A percentile compares a stretch with the other conserved stretches of the same genome.
phyloP scores from a whole-genome alignment of 2,113 vertebrate species.

The Ceratotherium simum region DNA sequence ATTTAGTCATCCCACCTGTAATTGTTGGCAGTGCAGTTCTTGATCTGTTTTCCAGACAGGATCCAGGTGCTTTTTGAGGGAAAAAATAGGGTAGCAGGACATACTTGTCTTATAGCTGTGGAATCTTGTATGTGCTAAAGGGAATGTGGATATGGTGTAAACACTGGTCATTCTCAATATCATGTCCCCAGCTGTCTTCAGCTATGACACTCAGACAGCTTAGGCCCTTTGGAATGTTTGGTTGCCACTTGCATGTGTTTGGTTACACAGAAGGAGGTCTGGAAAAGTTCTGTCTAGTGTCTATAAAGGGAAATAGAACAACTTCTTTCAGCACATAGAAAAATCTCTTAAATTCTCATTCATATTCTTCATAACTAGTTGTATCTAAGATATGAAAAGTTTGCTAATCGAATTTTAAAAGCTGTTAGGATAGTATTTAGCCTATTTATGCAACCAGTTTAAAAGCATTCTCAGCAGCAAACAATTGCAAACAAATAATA shows the following conservation, averaged over 20 bases:
- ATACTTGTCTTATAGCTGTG: constrained; percentile 60
- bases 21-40: constrained; percentile 36
- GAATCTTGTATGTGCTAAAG: constrained; percentile 55
- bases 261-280: constrained; percentile 67
- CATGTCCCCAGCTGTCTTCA: constrained; percentile 64
- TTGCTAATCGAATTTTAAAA: constrained; percentile 27
- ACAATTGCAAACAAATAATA: constrained; percentile 54
- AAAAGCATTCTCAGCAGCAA: constrained; percentile 29
- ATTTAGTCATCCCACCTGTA: background rate
- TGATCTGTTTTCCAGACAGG: constrained; percentile 58
- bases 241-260: constrained; percentile 66
- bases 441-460: constrained; percentile 40
- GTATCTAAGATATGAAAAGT: constrained; percentile 25
- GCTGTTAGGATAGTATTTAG: constrained; percentile 3
- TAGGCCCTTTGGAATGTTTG: constrained; percentile 66
- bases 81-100: constrained; percentile 59
- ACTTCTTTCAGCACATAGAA: background rate
- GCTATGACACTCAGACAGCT: constrained; percentile 43
- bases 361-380: constrained; percentile 36
- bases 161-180: constrained; percentile 49
- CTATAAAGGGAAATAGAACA: constrained; percentile 36
- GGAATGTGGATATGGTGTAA: constrained; percentile 64
- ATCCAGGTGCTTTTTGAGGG: constrained; percentile 22
- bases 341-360: constrained; percentile 54
- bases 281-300: constrained; percentile 49